Evolutionary conservation across 1,140 invertebrate genomes (phyloP), one percentile per base, ranked within the genome.

Genomic region (Drosophila repleta): DNA sequence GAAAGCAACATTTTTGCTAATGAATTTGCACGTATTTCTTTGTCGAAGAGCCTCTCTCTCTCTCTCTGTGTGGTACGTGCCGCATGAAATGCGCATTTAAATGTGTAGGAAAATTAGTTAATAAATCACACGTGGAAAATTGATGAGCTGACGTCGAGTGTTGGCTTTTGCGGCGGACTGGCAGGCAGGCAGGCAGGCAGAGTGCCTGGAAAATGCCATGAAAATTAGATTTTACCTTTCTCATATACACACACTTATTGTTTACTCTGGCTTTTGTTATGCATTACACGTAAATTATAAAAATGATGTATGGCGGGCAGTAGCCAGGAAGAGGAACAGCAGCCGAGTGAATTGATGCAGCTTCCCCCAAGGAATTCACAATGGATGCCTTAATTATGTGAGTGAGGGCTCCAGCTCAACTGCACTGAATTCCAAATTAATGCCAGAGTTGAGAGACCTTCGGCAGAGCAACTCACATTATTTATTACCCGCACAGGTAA

Each of bases 81-180:
- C 56, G 58, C 68, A 46, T 76, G 63, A 74, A 84, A 75, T 69
- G 76, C 74, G 80, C 82, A 87, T 85, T 85, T 87, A 85, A 85
- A 85, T 88, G 79, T 77, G 79, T 77, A 70, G 76, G 73, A 78
- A 88, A 88, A 88, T 88, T 89, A 88, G 83, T 88, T 89, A 83
- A 88, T 88, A 88, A 88, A 88, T 88, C 83, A 88, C 83, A 88
- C 69, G 79, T 83, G 73, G 76, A 79, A 83, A 88, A 88, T 88
- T 88, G 83, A 88, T 88, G 83, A 88, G 83, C 78, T 88, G 73
- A 72, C 83, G 75, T 88, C 78, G 73, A 52, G 65, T 21, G 49
- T 39, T 32, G 52, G 55, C 56, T 56, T 60, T 74, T 63, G 60
- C 29, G 53, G 60, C 63, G 51, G 45, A 52, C 20, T 41, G 15